Base-by-base conservation (phyloP, 2,888 invertebrate species). In the Fragum sueziense region DNA sequence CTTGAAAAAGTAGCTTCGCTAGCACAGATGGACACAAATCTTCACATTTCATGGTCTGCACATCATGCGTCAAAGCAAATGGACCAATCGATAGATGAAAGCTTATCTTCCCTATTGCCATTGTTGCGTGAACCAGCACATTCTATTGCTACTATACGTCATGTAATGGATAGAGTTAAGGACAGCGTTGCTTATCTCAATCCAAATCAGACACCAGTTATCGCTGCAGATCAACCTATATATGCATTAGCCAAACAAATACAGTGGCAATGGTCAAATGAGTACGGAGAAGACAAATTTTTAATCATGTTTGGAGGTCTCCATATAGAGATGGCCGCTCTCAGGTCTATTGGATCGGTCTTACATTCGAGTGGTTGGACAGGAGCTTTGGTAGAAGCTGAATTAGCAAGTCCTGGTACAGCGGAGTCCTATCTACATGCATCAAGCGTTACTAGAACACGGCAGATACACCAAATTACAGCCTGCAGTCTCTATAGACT, bases 241-340 rank as follows among this genome's bases (percentile, higher is more conserved):
- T 91, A 82, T 83, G 87, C 89, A 62, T 11, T 89, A 41, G 87
- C 85, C 7, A 90, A 89, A 57, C 83, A 86, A 54, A 80, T 88
- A 0, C 88, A 90, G 76, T 91, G 88, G 87, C 62, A 82, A 9
- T 87, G 82, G 78, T 87, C 87, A 22, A 77, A 87, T 9, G 14
- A 37, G 29, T 82, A 87, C 76, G 87, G 88, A 22, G 85, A 90
- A 34, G 80, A 89, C 52, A 83, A 86, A 37, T 72, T 79, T 68
- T 76, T 87, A 1, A 80, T 89, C 9, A 85, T 90, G 85, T 82
- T 90, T 65, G 88, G 87, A 33, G 87, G 88, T 22, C n/a, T n/a
- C n/a, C n/a, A n/a, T n/a, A n/a, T n/a, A n/a, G n/a, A n/a, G n/a
- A n/a, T n/a, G n/a, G n/a, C 74, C 88, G 37, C 54, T 22, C 69